Conservation (phyloP, 2,888 invertebrate genomes). For the Leptopilina drosophilae region DNA sequence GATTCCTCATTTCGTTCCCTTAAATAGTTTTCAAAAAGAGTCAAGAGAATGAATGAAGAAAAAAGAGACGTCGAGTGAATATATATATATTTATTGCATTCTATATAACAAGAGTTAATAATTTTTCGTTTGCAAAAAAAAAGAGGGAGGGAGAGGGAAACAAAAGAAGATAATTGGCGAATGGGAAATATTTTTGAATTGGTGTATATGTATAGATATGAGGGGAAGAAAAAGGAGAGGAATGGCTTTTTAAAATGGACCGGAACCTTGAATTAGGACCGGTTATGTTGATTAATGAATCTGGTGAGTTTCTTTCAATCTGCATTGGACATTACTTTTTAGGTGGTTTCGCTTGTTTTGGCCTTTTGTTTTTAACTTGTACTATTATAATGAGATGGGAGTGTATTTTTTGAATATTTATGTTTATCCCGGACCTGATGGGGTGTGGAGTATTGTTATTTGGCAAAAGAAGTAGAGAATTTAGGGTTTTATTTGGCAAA, state of each 20-base stretch:
- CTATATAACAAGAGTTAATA: slow-evolving; percentile 10
- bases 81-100: slow-evolving; percentile 37
- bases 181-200: slow-evolving; percentile 37
- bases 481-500: too few relatives aligned
- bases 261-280: slow-evolving; percentile 40
- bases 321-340: slow-evolving; percentile 40
- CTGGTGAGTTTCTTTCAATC: slow-evolving; percentile 31
- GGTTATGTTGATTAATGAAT: slow-evolving; percentile 40
- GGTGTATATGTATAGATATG: not conserved
- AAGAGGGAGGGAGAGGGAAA: not conserved
- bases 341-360: slow-evolving; percentile 1
- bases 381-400: slow-evolving; percentile 12
- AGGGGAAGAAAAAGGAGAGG: slow-evolving; percentile 19
- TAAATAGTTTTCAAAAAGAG: not conserved
- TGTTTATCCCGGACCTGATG: not conserved
- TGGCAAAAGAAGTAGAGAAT: too few relatives aligned
- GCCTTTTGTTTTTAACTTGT: slow-evolving; percentile 34
- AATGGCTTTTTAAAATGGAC: slow-evolving; percentile 32
- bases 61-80: slow-evolving; percentile 21
- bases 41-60: not conserved
- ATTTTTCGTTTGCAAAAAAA: not conserved
- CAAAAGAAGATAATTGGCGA: slow-evolving; percentile 30
- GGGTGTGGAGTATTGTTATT: too few relatives aligned
- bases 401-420: slow-evolving; percentile 16
- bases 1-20: slow-evolving; percentile 30